Conservation (phyloP, 2,113 vertebrate genomes). For the Myrmecophaga tridactyla region DNA sequence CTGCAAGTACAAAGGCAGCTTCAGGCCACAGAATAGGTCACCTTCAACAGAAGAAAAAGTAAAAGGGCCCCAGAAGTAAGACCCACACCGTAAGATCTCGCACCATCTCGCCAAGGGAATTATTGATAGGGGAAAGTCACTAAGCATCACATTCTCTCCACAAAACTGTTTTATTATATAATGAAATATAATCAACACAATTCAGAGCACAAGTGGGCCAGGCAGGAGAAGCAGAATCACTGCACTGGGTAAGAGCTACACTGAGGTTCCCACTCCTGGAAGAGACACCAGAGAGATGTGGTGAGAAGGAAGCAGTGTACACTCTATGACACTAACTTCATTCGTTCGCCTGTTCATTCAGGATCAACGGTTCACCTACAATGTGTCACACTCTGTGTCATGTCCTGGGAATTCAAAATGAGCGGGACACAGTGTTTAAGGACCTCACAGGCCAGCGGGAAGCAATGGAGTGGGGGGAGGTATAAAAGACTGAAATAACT, state of each 20-base stretch:
- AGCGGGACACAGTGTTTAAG: not conserved
- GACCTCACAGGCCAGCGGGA: not conserved
- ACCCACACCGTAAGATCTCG: not conserved
- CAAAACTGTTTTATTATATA: not conserved
- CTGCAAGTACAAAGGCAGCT: not conserved
- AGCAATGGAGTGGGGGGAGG: too few relatives aligned
- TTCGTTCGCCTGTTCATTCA: not conserved
- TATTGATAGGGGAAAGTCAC: not conserved
- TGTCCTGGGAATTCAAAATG: not conserved
- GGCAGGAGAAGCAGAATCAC: not conserved
- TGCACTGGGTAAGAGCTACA: not conserved
- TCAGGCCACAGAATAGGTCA: not conserved
- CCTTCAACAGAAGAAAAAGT: not conserved
- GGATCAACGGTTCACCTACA: not conserved
- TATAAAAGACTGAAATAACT: not conserved
- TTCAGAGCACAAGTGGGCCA: not conserved
- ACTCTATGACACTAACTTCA: not conserved
- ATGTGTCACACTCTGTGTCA: not conserved
- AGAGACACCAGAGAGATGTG: not conserved
- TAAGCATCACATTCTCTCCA: not conserved
- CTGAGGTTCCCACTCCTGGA: not conserved
- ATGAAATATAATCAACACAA: not conserved
- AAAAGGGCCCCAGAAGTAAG: not conserved
- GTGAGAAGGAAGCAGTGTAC: rapidly evolving
- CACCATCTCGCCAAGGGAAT: not conserved